These are phyloP conservation scores for Oreotrochilus melanogaster DNA, from an alignment of 2,113 vertebrate genomes.

Conservation along the genomic window DNA sequence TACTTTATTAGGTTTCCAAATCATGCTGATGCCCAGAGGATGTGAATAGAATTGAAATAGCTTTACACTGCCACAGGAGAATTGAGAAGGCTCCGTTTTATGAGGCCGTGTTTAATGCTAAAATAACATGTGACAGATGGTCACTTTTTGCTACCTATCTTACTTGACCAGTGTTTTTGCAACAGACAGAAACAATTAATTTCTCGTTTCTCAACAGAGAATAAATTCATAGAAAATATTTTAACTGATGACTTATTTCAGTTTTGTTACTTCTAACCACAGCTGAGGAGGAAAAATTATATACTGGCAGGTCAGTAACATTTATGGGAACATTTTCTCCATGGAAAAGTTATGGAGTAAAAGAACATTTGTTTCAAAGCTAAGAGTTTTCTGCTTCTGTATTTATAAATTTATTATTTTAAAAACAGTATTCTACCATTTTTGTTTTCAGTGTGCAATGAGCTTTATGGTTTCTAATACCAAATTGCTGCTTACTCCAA, in stretches of 20 bases:
- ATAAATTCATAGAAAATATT: neutral
- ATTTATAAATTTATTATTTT: neutral
- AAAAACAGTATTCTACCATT: neutral
- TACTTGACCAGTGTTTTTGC: conserved; percentile 21
- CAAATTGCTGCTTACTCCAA: neutral
- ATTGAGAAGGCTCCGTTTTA: conserved; percentile 37
- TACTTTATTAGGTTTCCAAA: conserved; percentile 75
- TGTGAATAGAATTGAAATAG: conserved; percentile 66
- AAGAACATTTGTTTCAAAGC: neutral
- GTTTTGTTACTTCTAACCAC: neutral
- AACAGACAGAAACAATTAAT: neutral
- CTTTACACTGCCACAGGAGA: conserved; percentile 55
- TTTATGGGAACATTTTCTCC: neutral
- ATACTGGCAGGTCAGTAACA: neutral
- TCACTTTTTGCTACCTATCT: conserved; percentile 46
- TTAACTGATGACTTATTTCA: neutral
- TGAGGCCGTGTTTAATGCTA: conserved; percentile 49
- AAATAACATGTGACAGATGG: conserved; percentile 71
- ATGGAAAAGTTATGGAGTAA: neutral
- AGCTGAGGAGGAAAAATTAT: neutral
- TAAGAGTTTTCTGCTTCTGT: neutral
- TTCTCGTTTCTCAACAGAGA: conserved; percentile 1
- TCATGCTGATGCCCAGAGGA: conserved; percentile 66
- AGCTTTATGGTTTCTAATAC: neutral
- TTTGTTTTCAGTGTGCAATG: neutral